phyloP scores from a whole-genome alignment of 2,888 invertebrate species.

The Papilio gigon region DNA sequence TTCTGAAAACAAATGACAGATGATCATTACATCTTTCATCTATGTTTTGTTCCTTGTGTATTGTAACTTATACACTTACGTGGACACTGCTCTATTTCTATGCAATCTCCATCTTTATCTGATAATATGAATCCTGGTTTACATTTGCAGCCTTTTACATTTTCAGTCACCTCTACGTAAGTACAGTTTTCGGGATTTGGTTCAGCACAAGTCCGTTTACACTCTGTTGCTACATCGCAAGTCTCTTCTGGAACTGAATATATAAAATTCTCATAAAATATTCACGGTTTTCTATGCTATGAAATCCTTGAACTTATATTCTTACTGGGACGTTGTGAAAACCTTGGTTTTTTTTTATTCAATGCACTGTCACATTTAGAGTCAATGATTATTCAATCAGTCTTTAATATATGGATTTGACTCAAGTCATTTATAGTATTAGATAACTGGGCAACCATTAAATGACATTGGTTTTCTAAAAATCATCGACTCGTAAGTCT shows the following conservation, averaged over 20 bases:
- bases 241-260: slow-evolving; percentile 12
- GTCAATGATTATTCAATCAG: too few relatives aligned
- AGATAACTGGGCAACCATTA: too few relatives aligned
- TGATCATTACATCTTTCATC: neutral
- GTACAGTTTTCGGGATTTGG: slow-evolving; percentile 28
- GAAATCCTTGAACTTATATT: too few relatives aligned
- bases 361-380: too few relatives aligned
- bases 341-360: too few relatives aligned
- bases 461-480: too few relatives aligned
- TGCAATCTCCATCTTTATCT: slow-evolving; percentile 20
- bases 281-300: too few relatives aligned
- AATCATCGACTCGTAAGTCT: too few relatives aligned
- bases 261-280: neutral
- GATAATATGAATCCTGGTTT: slow-evolving; percentile 27
- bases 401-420: too few relatives aligned
- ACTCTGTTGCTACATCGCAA: slow-evolving; percentile 21
- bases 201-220: slow-evolving; percentile 31
- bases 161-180: slow-evolving; percentile 8
- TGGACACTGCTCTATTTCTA: slow-evolving; percentile 32
- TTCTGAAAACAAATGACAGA: slow-evolving; percentile 2
- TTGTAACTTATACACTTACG: slow-evolving; percentile 13
- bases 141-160: slow-evolving; percentile 31
- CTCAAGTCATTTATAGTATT: too few relatives aligned
- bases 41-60: neutral
- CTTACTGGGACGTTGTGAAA: too few relatives aligned